phyloP scores from a whole-genome alignment of 2,113 vertebrate genomes.

The Eurypyga helias region DNA sequence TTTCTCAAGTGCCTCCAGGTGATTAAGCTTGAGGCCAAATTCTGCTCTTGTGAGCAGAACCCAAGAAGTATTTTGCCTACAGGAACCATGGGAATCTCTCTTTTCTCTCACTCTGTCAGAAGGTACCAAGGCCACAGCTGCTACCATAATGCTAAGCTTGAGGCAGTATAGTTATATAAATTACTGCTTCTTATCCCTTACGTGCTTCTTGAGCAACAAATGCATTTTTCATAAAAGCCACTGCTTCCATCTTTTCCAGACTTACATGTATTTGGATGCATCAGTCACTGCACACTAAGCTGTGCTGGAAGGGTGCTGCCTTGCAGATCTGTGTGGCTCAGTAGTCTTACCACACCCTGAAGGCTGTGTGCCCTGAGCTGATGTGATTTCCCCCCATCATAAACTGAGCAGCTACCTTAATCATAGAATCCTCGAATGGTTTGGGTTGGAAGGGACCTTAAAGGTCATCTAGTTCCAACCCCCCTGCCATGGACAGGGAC shows the following conservation, averaged over 20 bases:
- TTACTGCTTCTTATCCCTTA: not conserved
- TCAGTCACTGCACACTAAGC: not conserved
- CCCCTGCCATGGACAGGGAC: no score
- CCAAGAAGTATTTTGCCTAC: not conserved
- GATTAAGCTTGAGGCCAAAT: slow-evolving; percentile 23
- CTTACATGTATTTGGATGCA: not conserved
- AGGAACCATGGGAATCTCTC: not conserved
- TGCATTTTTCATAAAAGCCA: not conserved
- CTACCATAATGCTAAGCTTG: not conserved
- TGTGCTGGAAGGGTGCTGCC: not conserved
- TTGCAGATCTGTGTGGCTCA: not conserved
- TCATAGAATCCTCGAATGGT: no score
- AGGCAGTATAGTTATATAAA: slow-evolving; percentile 15
- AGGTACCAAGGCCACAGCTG: slow-evolving; percentile 35
- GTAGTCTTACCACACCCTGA: not conserved
- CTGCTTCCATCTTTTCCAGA: not conserved
- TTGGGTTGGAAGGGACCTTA: no score
- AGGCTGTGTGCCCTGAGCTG: not conserved
- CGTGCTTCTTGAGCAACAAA: not conserved
- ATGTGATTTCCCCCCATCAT: not conserved
- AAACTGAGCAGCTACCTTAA: not conserved
- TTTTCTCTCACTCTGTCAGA: not conserved
- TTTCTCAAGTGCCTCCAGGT: slow-evolving; percentile 6
- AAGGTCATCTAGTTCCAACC: no score
- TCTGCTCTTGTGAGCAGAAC: slow-evolving; percentile 10